A percentile compares a stretch with the other conserved stretches of the same genome.
These are phyloP conservation scores for Drosophila affinis DNA, from an alignment of 2,888 invertebrate genomes.

Conservation along the genomic window DNA sequence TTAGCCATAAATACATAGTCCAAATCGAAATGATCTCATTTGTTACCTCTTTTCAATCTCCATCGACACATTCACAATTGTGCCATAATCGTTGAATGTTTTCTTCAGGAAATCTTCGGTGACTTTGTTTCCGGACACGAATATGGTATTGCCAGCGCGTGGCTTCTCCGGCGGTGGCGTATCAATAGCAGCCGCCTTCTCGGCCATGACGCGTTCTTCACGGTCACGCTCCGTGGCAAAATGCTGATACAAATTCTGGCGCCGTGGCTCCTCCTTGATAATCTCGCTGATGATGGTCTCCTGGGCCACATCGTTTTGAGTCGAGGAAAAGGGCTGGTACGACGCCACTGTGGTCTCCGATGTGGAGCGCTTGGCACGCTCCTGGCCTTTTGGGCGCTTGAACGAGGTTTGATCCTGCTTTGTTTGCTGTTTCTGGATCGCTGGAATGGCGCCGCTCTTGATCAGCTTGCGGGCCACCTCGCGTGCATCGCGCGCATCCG, in stretches of 20 bases:
- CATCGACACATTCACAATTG: constrained; percentile 92
- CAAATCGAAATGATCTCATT: not conserved
- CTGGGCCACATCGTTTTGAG: constrained; percentile 90
- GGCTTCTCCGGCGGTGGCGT: constrained; percentile 86
- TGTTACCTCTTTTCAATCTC: constrained; percentile 91
- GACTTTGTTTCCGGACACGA: constrained; percentile 91
- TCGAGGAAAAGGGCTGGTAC: constrained; percentile 96
- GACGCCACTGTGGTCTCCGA: constrained; percentile 91
- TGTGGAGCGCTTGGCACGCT: constrained; percentile 86
- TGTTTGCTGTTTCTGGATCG: constrained; percentile 92
- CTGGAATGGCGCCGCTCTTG: constrained; percentile 95
- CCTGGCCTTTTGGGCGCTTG: constrained; percentile 93
- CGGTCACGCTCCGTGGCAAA: constrained; percentile 89
- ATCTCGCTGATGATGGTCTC: constrained; percentile 88
- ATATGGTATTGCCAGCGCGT: constrained; percentile 91
- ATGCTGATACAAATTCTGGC: constrained; percentile 89
- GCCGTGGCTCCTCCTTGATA: constrained; percentile 86
- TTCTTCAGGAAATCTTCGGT: constrained; percentile 91
- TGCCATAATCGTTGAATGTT: constrained; percentile 89
- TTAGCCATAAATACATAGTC: not conserved
- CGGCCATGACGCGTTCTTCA: constrained; percentile 86
- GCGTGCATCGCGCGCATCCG: constrained; percentile 95
- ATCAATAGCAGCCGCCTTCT: constrained; percentile 82
- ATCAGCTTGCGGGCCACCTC: constrained; percentile 97
- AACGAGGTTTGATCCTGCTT: constrained; percentile 95